Evolutionary conservation across 2,888 invertebrate species (phyloP).

Genomic region (Drosophila multiciliata): DNA sequence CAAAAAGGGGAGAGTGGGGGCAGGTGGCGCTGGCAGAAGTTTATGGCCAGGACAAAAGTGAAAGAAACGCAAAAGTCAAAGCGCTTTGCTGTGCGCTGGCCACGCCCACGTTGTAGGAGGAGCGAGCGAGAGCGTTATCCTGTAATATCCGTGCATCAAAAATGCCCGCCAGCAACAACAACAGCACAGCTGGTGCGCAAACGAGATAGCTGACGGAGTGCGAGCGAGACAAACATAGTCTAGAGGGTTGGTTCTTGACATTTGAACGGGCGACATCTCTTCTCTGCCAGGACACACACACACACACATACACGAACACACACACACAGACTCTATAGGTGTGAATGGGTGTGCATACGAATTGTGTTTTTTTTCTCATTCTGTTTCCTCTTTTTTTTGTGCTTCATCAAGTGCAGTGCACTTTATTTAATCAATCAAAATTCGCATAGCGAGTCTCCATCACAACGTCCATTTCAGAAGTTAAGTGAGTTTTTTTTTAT

Average conservation of each 20-base stretch:
- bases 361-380: constrained; percentile 10
- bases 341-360: constrained; percentile 35
- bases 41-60: constrained; percentile 74
- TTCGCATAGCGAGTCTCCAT: constrained; percentile 39
- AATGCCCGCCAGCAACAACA: constrained; percentile 54
- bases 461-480: constrained; percentile 12
- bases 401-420: constrained; percentile 68
- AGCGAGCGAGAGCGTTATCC: constrained; percentile 71
- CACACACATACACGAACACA: constrained; percentile 17
- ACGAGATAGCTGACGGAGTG: constrained; percentile 35
- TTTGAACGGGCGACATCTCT: constrained; percentile 83
- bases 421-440: constrained; percentile 80
- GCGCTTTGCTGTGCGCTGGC: constrained; percentile 70
- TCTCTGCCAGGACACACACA: constrained; percentile 47
- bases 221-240: constrained; percentile 52
- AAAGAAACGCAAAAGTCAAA: constrained; percentile 80
- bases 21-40: constrained; percentile 52
- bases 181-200: constrained; percentile 25
- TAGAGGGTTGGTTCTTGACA: constrained; percentile 82
- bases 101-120: constrained; percentile 73
- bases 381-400: background rate
- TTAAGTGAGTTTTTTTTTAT: constrained; percentile 1
- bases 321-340: constrained; percentile 1
- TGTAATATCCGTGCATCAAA: constrained; percentile 71
- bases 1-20: constrained; percentile 6